These are phyloP conservation scores for Acleris laterana DNA, from an alignment of 2,888 invertebrate genomes.

Conservation along the genomic window DNA sequence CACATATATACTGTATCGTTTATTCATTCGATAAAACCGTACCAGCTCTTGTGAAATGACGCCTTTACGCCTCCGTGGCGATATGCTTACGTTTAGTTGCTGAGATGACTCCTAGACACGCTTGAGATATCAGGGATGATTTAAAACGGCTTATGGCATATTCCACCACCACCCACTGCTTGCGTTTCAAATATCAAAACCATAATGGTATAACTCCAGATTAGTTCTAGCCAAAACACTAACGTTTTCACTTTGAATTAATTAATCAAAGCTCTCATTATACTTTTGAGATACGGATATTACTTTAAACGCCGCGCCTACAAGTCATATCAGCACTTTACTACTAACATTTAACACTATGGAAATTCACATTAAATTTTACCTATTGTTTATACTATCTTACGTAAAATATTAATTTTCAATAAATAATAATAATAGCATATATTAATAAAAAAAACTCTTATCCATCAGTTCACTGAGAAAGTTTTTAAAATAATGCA, in stretches of 20 bases:
- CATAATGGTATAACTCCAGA: too few species aligned
- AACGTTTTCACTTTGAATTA: too few species aligned
- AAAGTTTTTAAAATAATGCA: slow-evolving; percentile 21
- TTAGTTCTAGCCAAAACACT: too few species aligned
- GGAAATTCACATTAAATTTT: slow-evolving; percentile 67
- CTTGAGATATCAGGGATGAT: background rate
- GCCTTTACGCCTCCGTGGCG: background rate
- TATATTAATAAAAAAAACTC: slow-evolving; percentile 73
- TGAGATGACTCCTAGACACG: background rate
- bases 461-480: slow-evolving; percentile 28
- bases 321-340: slow-evolving; percentile 7
- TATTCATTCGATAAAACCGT: too few species aligned
- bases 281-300: too few species aligned
- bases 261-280: too few species aligned
- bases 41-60: too few species aligned
- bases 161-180: too few species aligned
- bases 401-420: slow-evolving; percentile 70
- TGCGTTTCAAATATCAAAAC: too few species aligned
- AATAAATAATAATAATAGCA: slow-evolving; percentile 84
- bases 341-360: slow-evolving; percentile 59
- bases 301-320: background rate
- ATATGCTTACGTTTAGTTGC: background rate
- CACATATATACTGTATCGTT: too few species aligned
- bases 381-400: slow-evolving; percentile 56
- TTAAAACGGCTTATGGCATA: too few species aligned